A percentile compares a stretch with the other conserved stretches of the same genome.
Conservation (phyloP, 2,113 vertebrate species). For the Odocoileus virginianus region DNA sequence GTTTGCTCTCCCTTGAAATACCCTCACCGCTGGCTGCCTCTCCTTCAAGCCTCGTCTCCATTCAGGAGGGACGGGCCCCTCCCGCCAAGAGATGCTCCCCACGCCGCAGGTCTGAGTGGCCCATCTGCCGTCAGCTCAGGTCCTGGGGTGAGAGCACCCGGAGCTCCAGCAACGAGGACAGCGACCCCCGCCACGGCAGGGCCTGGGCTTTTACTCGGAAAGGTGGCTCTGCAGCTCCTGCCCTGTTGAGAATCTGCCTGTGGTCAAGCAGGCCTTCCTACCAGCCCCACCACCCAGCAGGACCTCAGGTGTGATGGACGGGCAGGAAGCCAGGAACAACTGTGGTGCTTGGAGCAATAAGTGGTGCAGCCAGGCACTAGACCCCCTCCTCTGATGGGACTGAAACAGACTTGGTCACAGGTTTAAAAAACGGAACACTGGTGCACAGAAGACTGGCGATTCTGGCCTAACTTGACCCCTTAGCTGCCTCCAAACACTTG, state of each 20-base stretch:
- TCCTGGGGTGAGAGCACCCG: neutral
- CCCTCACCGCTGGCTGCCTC: neutral
- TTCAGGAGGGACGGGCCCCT: neutral
- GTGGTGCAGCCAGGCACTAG: neutral
- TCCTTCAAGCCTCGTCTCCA: neutral
- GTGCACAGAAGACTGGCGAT: neutral
- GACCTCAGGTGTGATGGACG: neutral
- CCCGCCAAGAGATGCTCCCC: neutral
- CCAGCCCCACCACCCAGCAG: neutral
- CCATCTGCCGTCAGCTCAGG: neutral
- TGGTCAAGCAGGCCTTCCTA: neutral
- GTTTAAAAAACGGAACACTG: neutral
- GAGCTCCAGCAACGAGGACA: neutral
- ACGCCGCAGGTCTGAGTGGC: neutral
- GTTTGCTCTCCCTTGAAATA: neutral
- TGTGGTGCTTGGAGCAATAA: neutral
- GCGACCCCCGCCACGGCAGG: neutral
- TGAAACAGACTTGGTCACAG: neutral
- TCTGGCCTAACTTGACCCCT: neutral
- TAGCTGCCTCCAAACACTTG: neutral
- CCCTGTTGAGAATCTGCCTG: neutral
- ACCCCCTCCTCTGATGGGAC: neutral
- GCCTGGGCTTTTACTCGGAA: neutral
- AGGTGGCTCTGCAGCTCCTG: neutral
- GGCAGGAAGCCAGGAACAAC: neutral